Percentiles rank a stretch among this genome's conserved stretches.
Conservation (phyloP, 2,797 vertebrate species). For the Pantherophis alleghaniensis region DNA sequence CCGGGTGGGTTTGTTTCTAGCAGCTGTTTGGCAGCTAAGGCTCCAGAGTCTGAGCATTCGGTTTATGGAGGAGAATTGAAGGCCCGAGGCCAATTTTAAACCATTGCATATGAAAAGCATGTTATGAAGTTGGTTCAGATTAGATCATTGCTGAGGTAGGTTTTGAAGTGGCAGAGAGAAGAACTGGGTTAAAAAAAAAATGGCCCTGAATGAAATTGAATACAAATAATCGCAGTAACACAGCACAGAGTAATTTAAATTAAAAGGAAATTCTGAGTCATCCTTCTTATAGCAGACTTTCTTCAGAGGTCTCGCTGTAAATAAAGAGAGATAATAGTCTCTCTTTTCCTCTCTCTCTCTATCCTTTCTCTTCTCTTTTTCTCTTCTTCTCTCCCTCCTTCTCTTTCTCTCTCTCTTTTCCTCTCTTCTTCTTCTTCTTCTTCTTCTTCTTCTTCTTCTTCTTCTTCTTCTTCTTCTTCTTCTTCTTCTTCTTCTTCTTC, state of each 20-base stretch:
- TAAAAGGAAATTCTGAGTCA: slow-evolving; percentile 58
- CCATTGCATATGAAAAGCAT: slow-evolving; percentile 62
- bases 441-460: too few species aligned
- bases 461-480: too few species aligned
- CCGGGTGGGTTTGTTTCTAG: slow-evolving; percentile 44
- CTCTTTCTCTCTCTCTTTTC: too few species aligned
- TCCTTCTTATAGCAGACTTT: slow-evolving; percentile 46
- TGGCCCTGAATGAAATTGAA: slow-evolving; percentile 61
- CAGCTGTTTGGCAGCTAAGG: slow-evolving; percentile 66
- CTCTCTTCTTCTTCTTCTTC: too few species aligned
- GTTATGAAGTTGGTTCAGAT: slow-evolving; percentile 66
- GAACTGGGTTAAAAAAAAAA: slow-evolving; percentile 39
- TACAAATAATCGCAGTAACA: slow-evolving; percentile 61
- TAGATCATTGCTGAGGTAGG: slow-evolving; percentile 54
- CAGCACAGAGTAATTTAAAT: slow-evolving; percentile 61
- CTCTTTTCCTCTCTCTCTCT: neutral
- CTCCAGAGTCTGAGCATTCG: slow-evolving; percentile 34
- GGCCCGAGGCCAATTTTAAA: slow-evolving; percentile 62
- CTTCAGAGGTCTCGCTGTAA: slow-evolving; percentile 51
- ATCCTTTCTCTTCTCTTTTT: fast-evolving
- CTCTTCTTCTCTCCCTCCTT: fast-evolving
- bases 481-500: too few species aligned
- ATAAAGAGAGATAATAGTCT: slow-evolving; percentile 50
- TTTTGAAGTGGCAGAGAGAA: neutral
- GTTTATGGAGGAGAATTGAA: slow-evolving; percentile 62